Percentiles rank a stretch among this genome's conserved stretches.
These are phyloP conservation scores for Morus bassanus DNA, from an alignment of 2,797 vertebrate species.

Conservation along the genomic window DNA sequence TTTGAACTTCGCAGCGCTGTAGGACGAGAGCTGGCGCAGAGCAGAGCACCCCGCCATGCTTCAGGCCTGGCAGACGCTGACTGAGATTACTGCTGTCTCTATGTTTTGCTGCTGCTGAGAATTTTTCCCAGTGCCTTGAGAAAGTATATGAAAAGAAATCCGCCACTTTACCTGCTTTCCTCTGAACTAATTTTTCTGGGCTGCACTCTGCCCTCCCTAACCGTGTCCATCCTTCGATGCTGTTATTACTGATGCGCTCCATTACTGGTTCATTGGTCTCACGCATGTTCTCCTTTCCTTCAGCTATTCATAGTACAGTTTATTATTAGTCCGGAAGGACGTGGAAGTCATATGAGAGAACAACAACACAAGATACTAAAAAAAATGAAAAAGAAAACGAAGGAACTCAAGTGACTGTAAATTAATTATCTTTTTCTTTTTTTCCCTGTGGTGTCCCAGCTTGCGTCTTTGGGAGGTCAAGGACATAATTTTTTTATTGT, in stretches of 20 bases:
- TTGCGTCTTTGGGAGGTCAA: not conserved
- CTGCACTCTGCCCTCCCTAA: not conserved
- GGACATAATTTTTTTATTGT: not conserved
- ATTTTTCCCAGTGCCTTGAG: not conserved
- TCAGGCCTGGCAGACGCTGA: not conserved
- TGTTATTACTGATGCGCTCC: not conserved
- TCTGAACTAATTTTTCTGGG: not conserved
- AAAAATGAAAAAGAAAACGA: not conserved
- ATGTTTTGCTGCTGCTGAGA: not conserved
- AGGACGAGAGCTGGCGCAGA: not conserved
- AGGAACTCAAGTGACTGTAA: not conserved
- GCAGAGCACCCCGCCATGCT: not conserved
- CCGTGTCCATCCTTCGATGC: not conserved
- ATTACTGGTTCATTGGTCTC: not conserved
- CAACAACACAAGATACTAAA: not conserved
- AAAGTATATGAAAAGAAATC: not conserved
- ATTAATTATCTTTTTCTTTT: not conserved
- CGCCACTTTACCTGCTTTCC: not conserved
- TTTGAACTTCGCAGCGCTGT: accelerated
- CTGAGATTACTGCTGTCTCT: not conserved
- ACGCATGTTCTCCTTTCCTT: not conserved
- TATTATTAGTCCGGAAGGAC: not conserved
- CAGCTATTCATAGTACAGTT: not conserved
- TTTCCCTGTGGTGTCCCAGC: not conserved
- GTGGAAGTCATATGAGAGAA: not conserved